These are phyloP conservation scores for Conus ventricosus DNA, from an alignment of 1,140 invertebrate genomes.

Conservation along the genomic window DNA sequence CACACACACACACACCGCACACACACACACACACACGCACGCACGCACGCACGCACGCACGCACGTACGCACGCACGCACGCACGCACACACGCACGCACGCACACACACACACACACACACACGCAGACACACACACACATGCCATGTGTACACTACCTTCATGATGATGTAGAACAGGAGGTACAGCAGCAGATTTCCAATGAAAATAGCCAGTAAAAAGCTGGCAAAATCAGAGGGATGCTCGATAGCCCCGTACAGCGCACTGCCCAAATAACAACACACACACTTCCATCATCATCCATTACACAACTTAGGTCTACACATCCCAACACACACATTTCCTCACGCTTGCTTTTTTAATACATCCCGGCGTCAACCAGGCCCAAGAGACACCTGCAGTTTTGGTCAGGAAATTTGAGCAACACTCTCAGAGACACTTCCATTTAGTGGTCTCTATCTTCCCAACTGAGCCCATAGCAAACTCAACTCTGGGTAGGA, in stretches of 20 bases:
- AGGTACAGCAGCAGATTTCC: conserved; percentile 89
- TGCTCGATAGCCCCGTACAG: conserved; percentile 81
- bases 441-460: too few relatives aligned
- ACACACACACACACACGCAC: too few relatives aligned
- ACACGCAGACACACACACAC: conserved; percentile 11
- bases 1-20: too few relatives aligned
- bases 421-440: too few relatives aligned
- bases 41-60: not conserved
- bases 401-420: too few relatives aligned
- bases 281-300: not conserved
- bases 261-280: conserved; percentile 74
- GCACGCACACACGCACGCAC: not conserved
- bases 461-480: too few relatives aligned
- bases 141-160: conserved; percentile 78
- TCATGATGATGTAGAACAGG: conserved; percentile 90
- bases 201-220: conserved; percentile 88
- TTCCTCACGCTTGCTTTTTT: too few relatives aligned
- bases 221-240: conserved; percentile 87
- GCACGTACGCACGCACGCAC: not conserved
- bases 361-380: too few relatives aligned
- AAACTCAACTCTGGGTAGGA: too few relatives aligned
- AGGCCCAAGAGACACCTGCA: too few relatives aligned
- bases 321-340: not conserved
- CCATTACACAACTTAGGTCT: not conserved
- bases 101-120: conserved; percentile 22